These are phyloP conservation scores for Agrochola circellaris DNA, from an alignment of 2,888 invertebrate genomes.

Conservation along the genomic window DNA sequence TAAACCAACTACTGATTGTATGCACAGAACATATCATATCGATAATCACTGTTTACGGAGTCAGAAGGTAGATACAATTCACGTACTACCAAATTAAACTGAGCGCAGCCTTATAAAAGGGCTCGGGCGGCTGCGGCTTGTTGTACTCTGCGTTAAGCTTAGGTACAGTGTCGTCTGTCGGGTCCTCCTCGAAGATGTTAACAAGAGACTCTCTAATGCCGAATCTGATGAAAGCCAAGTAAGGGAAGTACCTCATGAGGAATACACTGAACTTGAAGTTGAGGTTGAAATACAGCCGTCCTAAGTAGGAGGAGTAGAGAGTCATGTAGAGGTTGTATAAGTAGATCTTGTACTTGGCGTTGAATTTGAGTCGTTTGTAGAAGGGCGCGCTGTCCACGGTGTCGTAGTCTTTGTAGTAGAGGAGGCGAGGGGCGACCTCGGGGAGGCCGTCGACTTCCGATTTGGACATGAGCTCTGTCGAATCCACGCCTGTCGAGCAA, in stretches of 20 bases:
- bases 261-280: conserved; percentile 91
- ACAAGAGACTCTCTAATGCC: conserved; percentile 92
- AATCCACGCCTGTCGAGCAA: conserved; percentile 77
- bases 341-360: conserved; percentile 77
- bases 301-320: conserved; percentile 86
- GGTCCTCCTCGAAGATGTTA: conserved; percentile 88
- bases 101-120: conserved; percentile 76
- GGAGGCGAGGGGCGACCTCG: conserved; percentile 70
- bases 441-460: conserved; percentile 77
- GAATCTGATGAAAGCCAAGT: conserved; percentile 92
- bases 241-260: conserved; percentile 93
- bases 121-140: conserved; percentile 66
- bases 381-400: conserved; percentile 82
- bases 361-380: conserved; percentile 82
- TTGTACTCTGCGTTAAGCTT: conserved; percentile 81
- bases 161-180: conserved; percentile 77
- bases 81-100: conserved; percentile 74
- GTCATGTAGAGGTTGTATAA: conserved; percentile 65
- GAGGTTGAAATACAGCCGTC: conserved; percentile 92
- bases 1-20: conserved; percentile 22
- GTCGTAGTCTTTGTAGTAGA: conserved; percentile 84
- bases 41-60: conserved; percentile 28
- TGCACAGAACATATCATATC: conserved; percentile 22
- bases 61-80: conserved; percentile 5
- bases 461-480: conserved; percentile 72